phyloP scores from a whole-genome alignment of 2,888 invertebrate species.

The Isoperla grammatica region DNA sequence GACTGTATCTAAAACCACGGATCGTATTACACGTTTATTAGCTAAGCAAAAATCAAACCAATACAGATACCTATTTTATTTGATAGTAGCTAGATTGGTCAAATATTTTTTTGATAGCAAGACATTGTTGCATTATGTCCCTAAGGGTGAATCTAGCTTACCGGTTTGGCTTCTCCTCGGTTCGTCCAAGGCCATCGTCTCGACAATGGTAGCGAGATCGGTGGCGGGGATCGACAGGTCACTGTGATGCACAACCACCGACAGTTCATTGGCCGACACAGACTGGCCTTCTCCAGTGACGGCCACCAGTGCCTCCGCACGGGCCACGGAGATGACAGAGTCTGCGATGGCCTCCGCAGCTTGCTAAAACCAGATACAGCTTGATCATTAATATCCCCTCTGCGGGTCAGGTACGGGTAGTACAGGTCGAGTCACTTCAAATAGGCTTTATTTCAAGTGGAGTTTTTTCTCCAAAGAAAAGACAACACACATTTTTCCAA shows the following conservation, averaged over 20 bases:
- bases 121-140: too few relatives aligned
- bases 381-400: slow-evolving; percentile 7
- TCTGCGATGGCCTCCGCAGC: slow-evolving; percentile 88
- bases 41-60: background rate
- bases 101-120: too few relatives aligned
- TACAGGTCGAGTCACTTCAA: slow-evolving; percentile 7
- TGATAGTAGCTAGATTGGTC: too few relatives aligned
- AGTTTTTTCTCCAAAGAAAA: too few relatives aligned
- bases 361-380: slow-evolving; percentile 45
- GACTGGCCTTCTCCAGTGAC: slow-evolving; percentile 40
- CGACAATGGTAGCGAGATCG: slow-evolving; percentile 82
- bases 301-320: slow-evolving; percentile 62
- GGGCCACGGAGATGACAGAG: slow-evolving; percentile 66
- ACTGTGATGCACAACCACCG: slow-evolving; percentile 54
- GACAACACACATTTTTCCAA: too few relatives aligned
- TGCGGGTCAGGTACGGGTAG: background rate
- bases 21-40: background rate
- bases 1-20: background rate
- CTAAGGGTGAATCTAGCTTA: too few relatives aligned
- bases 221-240: slow-evolving; percentile 52
- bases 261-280: slow-evolving; percentile 44
- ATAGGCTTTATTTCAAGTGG: too few relatives aligned
- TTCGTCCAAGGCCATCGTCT: slow-evolving; percentile 63
- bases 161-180: slow-evolving; percentile 30
- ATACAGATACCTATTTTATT: too few relatives aligned